Evolutionary conservation across 2,888 invertebrate genomes (phyloP).

Genomic region (Eudasyphora cyanicolor): DNA sequence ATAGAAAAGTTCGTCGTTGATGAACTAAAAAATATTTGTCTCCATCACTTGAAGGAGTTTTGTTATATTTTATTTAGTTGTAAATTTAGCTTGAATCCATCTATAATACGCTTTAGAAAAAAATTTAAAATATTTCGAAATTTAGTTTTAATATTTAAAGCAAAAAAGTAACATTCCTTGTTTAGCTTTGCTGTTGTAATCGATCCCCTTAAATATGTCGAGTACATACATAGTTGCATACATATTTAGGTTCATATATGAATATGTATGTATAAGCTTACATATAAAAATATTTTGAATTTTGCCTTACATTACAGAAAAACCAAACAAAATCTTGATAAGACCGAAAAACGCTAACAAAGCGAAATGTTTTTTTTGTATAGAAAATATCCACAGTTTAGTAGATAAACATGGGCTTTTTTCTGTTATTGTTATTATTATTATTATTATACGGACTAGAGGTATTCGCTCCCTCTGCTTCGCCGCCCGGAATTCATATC

Average conservation of each 20-base stretch:
- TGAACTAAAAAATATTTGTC: too few species aligned
- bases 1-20: too few species aligned
- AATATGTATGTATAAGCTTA: too few species aligned
- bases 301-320: slow-evolving; percentile 24
- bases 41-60: too few species aligned
- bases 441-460: background rate
- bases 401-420: background rate
- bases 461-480: background rate
- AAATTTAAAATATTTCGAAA: background rate
- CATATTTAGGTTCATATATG: background rate
- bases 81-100: too few species aligned
- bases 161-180: background rate
- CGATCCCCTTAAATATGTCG: background rate
- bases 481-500: background rate
- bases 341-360: slow-evolving; percentile 39
- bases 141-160: background rate
- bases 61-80: too few species aligned
- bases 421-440: background rate
- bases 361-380: slow-evolving; percentile 29
- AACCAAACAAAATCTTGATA: slow-evolving; percentile 30
- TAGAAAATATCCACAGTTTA: background rate
- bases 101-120: too few species aligned
- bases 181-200: background rate
- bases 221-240: background rate
- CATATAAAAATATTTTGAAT: background rate